These are phyloP conservation scores for Epirrhoe alternata DNA, from an alignment of 2,888 invertebrate species.

Conservation along the genomic window DNA sequence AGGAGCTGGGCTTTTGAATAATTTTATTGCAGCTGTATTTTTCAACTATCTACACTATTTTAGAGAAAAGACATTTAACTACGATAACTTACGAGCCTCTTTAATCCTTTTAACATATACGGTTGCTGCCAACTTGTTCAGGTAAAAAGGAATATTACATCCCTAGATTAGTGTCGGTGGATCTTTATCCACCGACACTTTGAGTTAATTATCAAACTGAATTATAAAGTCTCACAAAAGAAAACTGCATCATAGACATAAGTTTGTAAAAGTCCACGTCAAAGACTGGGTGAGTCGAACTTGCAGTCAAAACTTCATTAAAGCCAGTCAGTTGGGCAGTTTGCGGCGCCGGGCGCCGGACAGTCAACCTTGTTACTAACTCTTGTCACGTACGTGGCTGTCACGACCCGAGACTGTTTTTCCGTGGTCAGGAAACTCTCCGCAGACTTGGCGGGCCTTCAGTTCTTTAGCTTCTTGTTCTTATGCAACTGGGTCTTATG, in stretches of 20 bases:
- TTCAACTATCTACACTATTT: conserved; percentile 21
- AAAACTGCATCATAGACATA: conserved; percentile 38
- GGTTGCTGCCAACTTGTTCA: background rate
- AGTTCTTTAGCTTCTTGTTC: conserved; percentile 42
- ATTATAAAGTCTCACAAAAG: conserved; percentile 27
- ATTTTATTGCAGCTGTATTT: conserved; percentile 34
- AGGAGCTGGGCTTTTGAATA: conserved; percentile 34
- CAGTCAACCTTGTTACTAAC: conserved; percentile 53
- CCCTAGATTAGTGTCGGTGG: background rate
- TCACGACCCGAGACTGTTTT: conserved; percentile 65
- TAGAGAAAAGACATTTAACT: conserved; percentile 13
- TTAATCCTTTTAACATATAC: background rate
- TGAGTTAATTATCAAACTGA: conserved; percentile 11
- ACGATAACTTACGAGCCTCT: background rate
- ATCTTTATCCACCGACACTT: too few relatives aligned
- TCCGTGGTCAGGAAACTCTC: conserved; percentile 70
- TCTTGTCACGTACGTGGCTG: conserved; percentile 67
- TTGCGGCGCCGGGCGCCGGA: conserved; percentile 54
- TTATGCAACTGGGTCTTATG: conserved; percentile 58
- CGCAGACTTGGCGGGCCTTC: conserved; percentile 49
- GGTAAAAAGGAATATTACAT: background rate
- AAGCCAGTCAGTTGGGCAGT: conserved; percentile 65
- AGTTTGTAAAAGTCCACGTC: conserved; percentile 46
- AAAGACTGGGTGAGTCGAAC: conserved; percentile 47
- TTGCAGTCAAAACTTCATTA: conserved; percentile 66